Percentiles rank a stretch among this genome's conserved stretches.
Conservation (phyloP, 2,797 vertebrate genomes). For the Delichon dasypus region DNA sequence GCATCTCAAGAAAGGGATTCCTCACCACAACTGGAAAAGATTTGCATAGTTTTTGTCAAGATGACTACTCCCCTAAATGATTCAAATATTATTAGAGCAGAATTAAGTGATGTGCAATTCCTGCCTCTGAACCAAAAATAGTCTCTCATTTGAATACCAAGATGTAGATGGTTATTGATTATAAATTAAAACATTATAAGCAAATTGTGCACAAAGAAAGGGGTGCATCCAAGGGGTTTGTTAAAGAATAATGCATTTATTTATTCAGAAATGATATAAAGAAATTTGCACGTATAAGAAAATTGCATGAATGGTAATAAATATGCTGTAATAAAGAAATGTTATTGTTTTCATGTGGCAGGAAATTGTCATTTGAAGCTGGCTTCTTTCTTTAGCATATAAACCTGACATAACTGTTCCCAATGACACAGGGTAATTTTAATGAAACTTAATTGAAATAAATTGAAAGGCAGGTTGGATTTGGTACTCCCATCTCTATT, state of each 20-base stretch:
- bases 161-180: neutral
- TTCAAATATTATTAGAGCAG: neutral
- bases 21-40: neutral
- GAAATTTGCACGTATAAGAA: neutral
- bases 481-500: slow-evolving; percentile 1
- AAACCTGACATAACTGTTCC: neutral
- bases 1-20: neutral
- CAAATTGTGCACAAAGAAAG: neutral
- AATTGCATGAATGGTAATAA: neutral
- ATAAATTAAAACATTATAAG: neutral
- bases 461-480: slow-evolving; percentile 26
- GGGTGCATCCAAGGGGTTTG: neutral
- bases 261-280: neutral
- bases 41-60: neutral
- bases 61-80: neutral
- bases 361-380: neutral
- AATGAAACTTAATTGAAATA: slow-evolving; percentile 11
- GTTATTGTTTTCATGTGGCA: neutral
- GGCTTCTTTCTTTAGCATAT: neutral
- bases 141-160: neutral
- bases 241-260: neutral
- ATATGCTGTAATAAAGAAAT: neutral
- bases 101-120: neutral
- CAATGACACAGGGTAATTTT: neutral
- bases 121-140: neutral